Evolutionary conservation across 2,888 invertebrate species (phyloP).

Genomic region (Dolichopus griseipennis): DNA sequence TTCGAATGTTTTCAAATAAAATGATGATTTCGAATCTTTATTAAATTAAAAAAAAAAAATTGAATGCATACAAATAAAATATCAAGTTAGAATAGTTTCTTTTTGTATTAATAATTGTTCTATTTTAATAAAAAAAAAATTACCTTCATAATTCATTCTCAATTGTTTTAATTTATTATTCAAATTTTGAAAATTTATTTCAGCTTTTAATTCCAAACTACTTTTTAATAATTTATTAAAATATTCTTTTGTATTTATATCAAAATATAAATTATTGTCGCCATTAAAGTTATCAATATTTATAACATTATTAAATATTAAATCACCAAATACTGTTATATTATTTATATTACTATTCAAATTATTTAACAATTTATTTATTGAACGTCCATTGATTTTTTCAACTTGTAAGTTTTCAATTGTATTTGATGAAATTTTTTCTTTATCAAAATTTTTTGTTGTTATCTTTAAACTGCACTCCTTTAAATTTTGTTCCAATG

Average conservation of each 20-base stretch:
- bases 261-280: constrained; percentile 14
- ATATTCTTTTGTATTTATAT: constrained; percentile 13
- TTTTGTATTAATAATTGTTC: too few species aligned
- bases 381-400: constrained; percentile 36
- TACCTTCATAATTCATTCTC: constrained; percentile 25
- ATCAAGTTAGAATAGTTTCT: not conserved
- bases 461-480: constrained; percentile 29
- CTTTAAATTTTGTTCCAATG: constrained; percentile 29
- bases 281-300: constrained; percentile 28
- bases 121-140: too few species aligned
- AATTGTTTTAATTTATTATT: constrained; percentile 24
- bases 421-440: constrained; percentile 31
- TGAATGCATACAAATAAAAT: not conserved
- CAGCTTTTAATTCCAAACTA: constrained; percentile 22
- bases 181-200: not conserved
- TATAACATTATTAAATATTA: constrained; percentile 31
- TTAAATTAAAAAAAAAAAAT: not conserved
- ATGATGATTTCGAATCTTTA: constrained; percentile 18
- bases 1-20: constrained; percentile 31
- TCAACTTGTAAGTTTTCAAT: constrained; percentile 31
- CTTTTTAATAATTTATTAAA: constrained; percentile 15
- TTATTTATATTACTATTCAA: constrained; percentile 23
- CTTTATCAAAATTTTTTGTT: constrained; percentile 25
- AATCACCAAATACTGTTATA: constrained; percentile 22
- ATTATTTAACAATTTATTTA: constrained; percentile 34